Conservation (phyloP, 2,113 vertebrate genomes). For the Neodontobutis hainanensis region DNA sequence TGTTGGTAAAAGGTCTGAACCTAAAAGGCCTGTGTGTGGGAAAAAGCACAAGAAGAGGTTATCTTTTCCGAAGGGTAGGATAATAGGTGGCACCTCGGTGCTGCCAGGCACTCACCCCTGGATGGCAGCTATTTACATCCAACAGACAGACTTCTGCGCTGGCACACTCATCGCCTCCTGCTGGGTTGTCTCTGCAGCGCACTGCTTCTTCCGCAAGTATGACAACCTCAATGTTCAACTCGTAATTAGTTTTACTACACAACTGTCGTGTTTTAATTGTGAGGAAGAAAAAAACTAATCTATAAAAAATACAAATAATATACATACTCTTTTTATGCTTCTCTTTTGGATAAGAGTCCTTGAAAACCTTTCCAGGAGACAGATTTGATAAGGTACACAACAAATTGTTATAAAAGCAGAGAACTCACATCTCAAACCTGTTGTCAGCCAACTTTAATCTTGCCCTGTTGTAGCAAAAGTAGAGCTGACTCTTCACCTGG, state of each 20-base stretch:
- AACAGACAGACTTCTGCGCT: constrained; percentile 82
- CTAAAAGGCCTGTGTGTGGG: constrained; percentile 77
- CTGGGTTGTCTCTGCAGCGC: constrained; percentile 92
- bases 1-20: background rate
- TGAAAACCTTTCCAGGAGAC: too few relatives aligned
- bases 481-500: background rate
- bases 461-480: background rate
- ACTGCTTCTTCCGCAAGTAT: constrained; percentile 92
- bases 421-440: background rate
- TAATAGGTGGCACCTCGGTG: constrained; percentile 84
- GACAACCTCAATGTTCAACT: background rate
- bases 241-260: too few relatives aligned
- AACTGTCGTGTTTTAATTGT: background rate
- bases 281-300: background rate
- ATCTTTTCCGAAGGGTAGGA: constrained; percentile 75
- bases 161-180: constrained; percentile 90
- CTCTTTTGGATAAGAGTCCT: too few relatives aligned
- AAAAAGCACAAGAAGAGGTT: constrained; percentile 85
- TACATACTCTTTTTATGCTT: too few relatives aligned
- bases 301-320: too few relatives aligned
- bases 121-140: constrained; percentile 90
- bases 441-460: background rate
- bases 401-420: background rate
- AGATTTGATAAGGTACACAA: background rate
- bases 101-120: constrained; percentile 91